These are phyloP conservation scores for Eucera pruinosa DNA, from an alignment of 2,888 invertebrate species.

Conservation along the genomic window DNA sequence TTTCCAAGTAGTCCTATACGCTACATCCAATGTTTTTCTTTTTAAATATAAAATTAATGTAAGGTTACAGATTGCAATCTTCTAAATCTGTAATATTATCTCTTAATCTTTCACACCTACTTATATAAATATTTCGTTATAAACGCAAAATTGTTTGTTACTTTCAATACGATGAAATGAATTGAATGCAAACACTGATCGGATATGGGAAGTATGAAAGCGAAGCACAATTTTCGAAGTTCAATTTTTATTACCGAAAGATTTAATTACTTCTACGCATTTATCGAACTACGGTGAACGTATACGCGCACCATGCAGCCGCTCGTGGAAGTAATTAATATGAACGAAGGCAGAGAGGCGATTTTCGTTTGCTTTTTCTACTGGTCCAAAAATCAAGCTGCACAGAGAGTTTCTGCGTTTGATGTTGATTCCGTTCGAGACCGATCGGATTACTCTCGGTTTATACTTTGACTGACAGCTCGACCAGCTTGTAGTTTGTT, in stretches of 20 bases:
- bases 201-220: no score
- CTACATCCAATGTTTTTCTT: no score
- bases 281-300: neutral
- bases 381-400: constrained; percentile 6
- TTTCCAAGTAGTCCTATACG: no score
- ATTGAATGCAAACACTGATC: no score
- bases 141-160: no score
- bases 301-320: neutral
- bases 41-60: no score
- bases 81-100: no score
- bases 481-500: constrained; percentile 20
- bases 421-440: constrained; percentile 39
- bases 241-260: neutral
- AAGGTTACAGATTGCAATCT: no score
- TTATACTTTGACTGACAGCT: constrained; percentile 36
- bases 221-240: neutral
- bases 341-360: constrained; percentile 14
- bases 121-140: no score
- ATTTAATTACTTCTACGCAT: constrained; percentile 7
- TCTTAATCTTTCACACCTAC: no score
- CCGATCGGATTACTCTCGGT: constrained; percentile 41
- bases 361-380: constrained; percentile 25
- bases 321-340: constrained; percentile 19
- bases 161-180: no score
- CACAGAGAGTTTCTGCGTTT: constrained; percentile 15